These are phyloP conservation scores for Stegophylla sp. DNA, from an alignment of 2,888 invertebrate species.

Conservation along the genomic window DNA sequence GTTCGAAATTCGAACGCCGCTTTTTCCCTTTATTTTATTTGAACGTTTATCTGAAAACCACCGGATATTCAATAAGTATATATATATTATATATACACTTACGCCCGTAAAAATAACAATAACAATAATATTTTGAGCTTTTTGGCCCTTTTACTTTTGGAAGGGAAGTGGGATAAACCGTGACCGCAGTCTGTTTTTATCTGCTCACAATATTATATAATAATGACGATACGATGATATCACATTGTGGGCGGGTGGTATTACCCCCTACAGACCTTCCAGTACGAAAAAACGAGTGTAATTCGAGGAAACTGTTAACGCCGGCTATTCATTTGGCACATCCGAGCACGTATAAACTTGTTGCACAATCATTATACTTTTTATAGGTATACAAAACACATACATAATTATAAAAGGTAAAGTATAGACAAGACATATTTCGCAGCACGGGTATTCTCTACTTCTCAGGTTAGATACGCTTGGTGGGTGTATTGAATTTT, in stretches of 20 bases:
- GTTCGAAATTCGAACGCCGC: not conserved
- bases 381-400: too few species aligned
- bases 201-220: constrained; percentile 11
- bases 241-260: not conserved
- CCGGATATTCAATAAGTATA: constrained; percentile 1
- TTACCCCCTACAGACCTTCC: too few species aligned
- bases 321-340: not conserved
- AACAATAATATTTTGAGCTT: constrained; percentile 20
- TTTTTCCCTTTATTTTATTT: not conserved
- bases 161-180: not conserved
- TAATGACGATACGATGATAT: constrained; percentile 25
- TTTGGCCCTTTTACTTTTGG: not conserved
- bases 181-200: not conserved
- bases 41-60: not conserved
- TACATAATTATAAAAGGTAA: too few species aligned
- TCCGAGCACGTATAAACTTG: constrained; percentile 52
- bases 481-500: too few species aligned
- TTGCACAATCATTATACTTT: constrained; percentile 43
- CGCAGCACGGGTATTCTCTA: too few species aligned
- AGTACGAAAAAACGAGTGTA: constrained; percentile 1
- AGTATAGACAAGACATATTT: too few species aligned
- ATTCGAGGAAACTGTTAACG: not conserved
- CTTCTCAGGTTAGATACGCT: too few species aligned
- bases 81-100: not conserved
- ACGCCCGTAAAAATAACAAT: not conserved